Evolutionary conservation across 1,140 invertebrate genomes (phyloP), one percentile per base, ranked within the genome.

Genomic region (Drosophila navojoa): DNA sequence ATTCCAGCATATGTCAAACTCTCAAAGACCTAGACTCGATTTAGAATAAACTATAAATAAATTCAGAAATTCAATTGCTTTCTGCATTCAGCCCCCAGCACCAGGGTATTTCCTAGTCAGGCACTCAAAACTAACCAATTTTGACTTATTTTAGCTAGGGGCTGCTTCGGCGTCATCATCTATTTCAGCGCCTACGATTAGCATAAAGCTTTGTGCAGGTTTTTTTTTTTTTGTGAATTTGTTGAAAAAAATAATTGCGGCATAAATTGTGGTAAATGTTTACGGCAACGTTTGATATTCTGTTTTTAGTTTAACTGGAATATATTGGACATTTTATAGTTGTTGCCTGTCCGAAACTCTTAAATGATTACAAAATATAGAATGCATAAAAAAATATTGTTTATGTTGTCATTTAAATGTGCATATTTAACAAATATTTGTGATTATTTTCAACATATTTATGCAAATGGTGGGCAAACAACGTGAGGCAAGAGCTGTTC

Each of bases 181-280:
- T 60, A 72, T 40, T 32, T 72, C 66, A 72, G 49, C 55, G 70
- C 70, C 63, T 72, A 58, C 67, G 70, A 86, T 86, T 82, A 87
- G 75, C 81, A 86, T 86, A 86, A 86, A 71, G 58, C 69, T 76
- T 63, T 22, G 66, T 59, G 47, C 82, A 81, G 82, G 78, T 81
- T 81, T 9, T 9, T 32, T 32, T 32, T 32, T 32, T 74, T 15
- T 10, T 55, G 40, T 61, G 44, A 58, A 71, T 64, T 60, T 68
- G 64, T 62, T 68, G 52, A 77, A 77, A 70, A 42, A 78, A 49
- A 76, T 71, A 62, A 78, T 71, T 76, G 62, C 22, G 76, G 81
- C 84, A 87, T 68, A 73, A 81, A 87, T 79, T 89, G 76, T 57
- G 82, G 58, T 80, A 68, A 81, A 79, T 74, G 68, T 81, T 86